These are phyloP conservation scores for Temnothorax ravouxi DNA, from an alignment of 2,888 invertebrate genomes.

Conservation along the genomic window DNA sequence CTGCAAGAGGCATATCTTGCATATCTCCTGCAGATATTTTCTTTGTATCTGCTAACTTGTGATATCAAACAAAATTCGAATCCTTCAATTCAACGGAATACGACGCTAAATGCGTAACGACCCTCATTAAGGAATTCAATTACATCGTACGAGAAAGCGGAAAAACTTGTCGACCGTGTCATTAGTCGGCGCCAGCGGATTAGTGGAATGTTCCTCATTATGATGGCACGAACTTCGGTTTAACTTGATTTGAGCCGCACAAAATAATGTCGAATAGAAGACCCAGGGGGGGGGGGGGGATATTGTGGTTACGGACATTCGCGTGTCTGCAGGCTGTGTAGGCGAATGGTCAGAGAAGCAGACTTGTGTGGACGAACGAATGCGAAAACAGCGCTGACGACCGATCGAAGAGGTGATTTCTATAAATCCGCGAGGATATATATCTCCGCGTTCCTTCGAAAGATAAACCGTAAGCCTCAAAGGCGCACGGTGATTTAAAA, in stretches of 20 bases:
- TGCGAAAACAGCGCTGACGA: too few relatives aligned
- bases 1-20: background rate
- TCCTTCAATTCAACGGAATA: background rate
- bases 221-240: conserved; percentile 62
- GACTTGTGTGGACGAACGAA: conserved; percentile 76
- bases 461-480: background rate
- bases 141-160: conserved; percentile 34
- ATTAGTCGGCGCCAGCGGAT: conserved; percentile 55
- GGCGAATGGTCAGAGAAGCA: conserved; percentile 83
- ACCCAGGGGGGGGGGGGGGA: conserved; percentile 34
- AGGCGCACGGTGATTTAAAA: background rate
- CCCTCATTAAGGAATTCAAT: conserved; percentile 24
- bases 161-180: conserved; percentile 40
- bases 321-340: conserved; percentile 75
- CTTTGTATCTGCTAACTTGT: background rate
- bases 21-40: background rate
- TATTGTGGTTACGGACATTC: conserved; percentile 53
- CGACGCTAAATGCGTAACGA: conserved; percentile 2
- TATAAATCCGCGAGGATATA: conserved; percentile 1
- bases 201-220: conserved; percentile 66
- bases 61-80: conserved; percentile 7
- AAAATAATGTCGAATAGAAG: conserved; percentile 59
- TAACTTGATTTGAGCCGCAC: conserved; percentile 67
- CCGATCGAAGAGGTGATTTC: background rate
- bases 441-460: background rate